Evolutionary conservation across 2,113 vertebrate genomes (phyloP).

Genomic region (Mohoua ochrocephala): DNA sequence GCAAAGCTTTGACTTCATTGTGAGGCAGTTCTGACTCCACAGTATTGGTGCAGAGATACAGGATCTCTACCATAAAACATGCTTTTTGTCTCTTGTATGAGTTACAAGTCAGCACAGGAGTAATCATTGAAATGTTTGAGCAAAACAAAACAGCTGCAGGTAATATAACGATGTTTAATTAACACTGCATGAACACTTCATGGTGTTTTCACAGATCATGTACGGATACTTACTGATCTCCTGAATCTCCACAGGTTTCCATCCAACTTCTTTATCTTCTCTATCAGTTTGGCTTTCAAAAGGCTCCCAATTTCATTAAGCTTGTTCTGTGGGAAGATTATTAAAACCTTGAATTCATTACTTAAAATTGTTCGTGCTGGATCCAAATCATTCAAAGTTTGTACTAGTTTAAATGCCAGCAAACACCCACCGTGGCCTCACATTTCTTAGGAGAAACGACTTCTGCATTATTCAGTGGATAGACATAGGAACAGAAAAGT

Average conservation of each 20-base stretch:
- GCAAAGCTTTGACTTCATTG: not conserved
- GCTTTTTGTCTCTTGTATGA: not conserved
- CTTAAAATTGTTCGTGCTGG: not conserved
- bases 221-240: constrained; percentile 25
- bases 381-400: not conserved
- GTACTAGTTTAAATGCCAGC: not conserved
- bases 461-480: not conserved
- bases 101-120: not conserved
- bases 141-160: not conserved
- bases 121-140: not conserved
- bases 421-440: not conserved
- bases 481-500: not conserved
- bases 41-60: not conserved
- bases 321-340: constrained; percentile 59
- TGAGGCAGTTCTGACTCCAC: not conserved
- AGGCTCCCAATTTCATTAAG: constrained; percentile 61
- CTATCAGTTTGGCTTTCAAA: constrained; percentile 64
- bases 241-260: constrained; percentile 37
- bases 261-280: constrained; percentile 69
- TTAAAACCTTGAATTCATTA: not conserved
- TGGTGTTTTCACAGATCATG: not conserved
- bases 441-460: not conserved
- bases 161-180: not conserved
- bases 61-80: not conserved
- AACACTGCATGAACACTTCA: not conserved